Conservation (phyloP, 2,797 vertebrate species). For the Streptopelia turtur region DNA sequence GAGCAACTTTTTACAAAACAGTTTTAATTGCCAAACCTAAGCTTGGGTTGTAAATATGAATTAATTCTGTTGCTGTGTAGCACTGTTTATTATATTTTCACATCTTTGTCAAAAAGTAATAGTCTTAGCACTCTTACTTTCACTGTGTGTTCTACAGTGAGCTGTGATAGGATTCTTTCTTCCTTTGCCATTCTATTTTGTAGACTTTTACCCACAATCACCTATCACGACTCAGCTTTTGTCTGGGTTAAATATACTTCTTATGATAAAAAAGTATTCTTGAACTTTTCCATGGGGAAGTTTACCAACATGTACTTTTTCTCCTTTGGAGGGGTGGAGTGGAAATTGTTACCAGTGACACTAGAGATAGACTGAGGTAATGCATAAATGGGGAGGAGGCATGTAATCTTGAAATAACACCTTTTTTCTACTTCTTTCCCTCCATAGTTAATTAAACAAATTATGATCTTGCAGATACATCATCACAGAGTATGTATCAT, state of each 20-base stretch:
- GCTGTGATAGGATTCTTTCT: background rate
- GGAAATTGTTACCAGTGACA: background rate
- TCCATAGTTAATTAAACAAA: background rate
- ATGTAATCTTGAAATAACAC: background rate
- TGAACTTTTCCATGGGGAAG: background rate
- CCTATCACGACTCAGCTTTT: background rate
- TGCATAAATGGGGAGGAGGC: background rate
- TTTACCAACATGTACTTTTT: background rate
- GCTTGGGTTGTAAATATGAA: background rate
- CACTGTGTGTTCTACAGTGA: rapidly evolving
- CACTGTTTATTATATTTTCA: background rate
- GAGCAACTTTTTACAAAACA: background rate
- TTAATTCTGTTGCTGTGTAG: background rate
- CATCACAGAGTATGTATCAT: background rate
- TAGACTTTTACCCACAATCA: background rate
- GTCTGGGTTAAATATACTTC: background rate
- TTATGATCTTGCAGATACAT: background rate
- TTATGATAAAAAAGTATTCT: background rate
- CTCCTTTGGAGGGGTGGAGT: background rate
- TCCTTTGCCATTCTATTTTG: background rate
- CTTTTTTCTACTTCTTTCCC: background rate
- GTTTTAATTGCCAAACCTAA: background rate
- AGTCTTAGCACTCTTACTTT: background rate
- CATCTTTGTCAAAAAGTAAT: background rate
- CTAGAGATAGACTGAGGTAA: background rate